phyloP scores from a whole-genome alignment of 2,888 invertebrate species.

The Athalia circularis region DNA sequence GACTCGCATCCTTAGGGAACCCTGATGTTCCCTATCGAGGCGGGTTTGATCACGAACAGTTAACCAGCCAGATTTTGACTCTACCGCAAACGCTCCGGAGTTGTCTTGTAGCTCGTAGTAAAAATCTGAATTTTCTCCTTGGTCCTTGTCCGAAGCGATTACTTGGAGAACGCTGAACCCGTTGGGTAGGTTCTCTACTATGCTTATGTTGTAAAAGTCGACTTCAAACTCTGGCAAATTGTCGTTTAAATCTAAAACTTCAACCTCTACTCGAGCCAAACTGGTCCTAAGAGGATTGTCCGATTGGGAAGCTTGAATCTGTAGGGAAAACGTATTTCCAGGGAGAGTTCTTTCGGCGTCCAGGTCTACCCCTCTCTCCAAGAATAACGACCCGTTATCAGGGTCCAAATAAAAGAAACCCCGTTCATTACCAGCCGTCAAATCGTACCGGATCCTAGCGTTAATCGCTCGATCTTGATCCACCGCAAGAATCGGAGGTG shows the following conservation, averaged over 20 bases:
- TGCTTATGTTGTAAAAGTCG: slow-evolving; percentile 92
- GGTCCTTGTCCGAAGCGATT: slow-evolving; percentile 87
- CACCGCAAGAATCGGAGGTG: slow-evolving; percentile 84
- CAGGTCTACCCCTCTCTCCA: slow-evolving; percentile 88
- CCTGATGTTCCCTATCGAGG: slow-evolving; percentile 86
- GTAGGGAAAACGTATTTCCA: slow-evolving; percentile 85
- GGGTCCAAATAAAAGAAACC: slow-evolving; percentile 85
- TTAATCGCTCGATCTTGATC: slow-evolving; percentile 88
- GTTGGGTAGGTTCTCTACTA: slow-evolving; percentile 92
- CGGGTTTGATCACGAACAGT: slow-evolving; percentile 86
- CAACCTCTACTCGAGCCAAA: slow-evolving; percentile 83
- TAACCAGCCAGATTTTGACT: slow-evolving; percentile 88
- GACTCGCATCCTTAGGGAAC: slow-evolving; percentile 84
- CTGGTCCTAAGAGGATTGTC: slow-evolving; percentile 87
- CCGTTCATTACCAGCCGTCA: slow-evolving; percentile 87
- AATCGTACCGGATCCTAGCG: slow-evolving; percentile 84
- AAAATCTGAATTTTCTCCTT: slow-evolving; percentile 91
- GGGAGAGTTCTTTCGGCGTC: slow-evolving; percentile 84
- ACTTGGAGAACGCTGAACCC: slow-evolving; percentile 85
- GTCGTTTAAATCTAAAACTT: slow-evolving; percentile 87
- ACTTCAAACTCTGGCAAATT: slow-evolving; percentile 92
- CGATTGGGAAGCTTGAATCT: slow-evolving; percentile 86
- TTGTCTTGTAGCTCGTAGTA: slow-evolving; percentile 85
- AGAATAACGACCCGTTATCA: slow-evolving; percentile 84
- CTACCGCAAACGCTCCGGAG: slow-evolving; percentile 87